A percentile compares a stretch with the other conserved stretches of the same genome.
phyloP scores from a whole-genome alignment of 2,797 vertebrate species.

The Odontamblyopus lacepedii region DNA sequence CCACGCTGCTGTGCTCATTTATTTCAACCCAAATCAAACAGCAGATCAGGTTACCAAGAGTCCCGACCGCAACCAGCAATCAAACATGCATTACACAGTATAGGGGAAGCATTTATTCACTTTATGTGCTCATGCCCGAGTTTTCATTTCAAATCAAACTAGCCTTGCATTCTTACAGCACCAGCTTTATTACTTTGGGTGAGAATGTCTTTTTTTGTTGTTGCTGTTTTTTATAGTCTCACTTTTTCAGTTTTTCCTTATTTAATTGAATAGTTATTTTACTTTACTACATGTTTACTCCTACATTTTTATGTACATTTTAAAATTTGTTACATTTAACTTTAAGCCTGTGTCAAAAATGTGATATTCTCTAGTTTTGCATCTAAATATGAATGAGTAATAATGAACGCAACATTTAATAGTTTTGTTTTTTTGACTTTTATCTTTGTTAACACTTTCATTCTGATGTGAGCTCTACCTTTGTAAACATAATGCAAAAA shows the following conservation, averaged over 20 bases:
- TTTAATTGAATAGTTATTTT: neutral
- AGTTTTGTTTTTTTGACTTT: neutral
- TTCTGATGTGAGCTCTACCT: neutral
- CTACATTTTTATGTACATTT: neutral
- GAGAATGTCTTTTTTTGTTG: neutral
- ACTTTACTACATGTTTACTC: no score
- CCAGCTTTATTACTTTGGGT: slow-evolving; percentile 7
- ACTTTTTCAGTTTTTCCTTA: no score
- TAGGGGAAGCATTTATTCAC: slow-evolving; percentile 38
- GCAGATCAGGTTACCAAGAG: slow-evolving; percentile 62
- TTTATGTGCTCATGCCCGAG: slow-evolving; percentile 35
- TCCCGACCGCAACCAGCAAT: slow-evolving; percentile 61
- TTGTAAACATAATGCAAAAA: neutral
- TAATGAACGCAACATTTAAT: neutral
- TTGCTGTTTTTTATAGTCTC: no score
- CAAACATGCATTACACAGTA: slow-evolving; percentile 43
- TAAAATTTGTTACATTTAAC: no score
- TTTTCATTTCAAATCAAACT: slow-evolving; percentile 21
- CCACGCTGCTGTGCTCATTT: slow-evolving; percentile 44
- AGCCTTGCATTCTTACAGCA: slow-evolving; percentile 8
- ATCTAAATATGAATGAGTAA: neutral
- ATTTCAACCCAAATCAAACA: slow-evolving; percentile 71
- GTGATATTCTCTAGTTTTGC: neutral
- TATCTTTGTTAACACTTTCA: neutral
- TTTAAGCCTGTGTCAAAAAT: neutral